Conservation (phyloP, 2,888 invertebrate species). For the Bibio marci region DNA sequence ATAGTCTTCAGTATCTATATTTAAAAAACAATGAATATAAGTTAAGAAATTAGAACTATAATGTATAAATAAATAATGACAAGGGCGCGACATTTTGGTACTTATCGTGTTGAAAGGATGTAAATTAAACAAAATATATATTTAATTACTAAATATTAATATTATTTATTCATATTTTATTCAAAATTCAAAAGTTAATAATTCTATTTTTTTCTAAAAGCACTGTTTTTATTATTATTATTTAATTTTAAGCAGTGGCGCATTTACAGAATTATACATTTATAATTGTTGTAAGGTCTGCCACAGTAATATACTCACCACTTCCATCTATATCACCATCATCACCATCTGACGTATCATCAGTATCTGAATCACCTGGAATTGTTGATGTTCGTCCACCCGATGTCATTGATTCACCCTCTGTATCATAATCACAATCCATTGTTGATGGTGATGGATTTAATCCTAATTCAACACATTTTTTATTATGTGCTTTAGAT, state of each 20-base stretch:
- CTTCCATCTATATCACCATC: slow-evolving; percentile 47
- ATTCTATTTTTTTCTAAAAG: too few relatives aligned
- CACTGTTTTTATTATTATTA: too few relatives aligned
- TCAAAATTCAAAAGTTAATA: too few relatives aligned
- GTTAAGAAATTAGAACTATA: too few relatives aligned
- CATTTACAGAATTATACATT: too few relatives aligned
- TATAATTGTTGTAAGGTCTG: too few relatives aligned
- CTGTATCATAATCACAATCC: slow-evolving; percentile 36
- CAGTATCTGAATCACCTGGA: slow-evolving; percentile 46
- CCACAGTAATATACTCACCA: slow-evolving; percentile 36
- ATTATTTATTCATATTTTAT: too few relatives aligned
- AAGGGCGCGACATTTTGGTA: too few relatives aligned
- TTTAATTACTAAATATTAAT: neutral
- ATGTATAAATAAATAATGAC: too few relatives aligned
- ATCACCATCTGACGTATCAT: slow-evolving; percentile 46
- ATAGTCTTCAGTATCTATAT: slow-evolving; percentile 44
- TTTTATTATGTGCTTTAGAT: slow-evolving; percentile 91
- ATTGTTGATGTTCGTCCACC: slow-evolving; percentile 24
- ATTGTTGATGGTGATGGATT: slow-evolving; percentile 51
- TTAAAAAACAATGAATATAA: slow-evolving; percentile 3
- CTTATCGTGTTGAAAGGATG: too few relatives aligned
- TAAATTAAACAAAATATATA: too few relatives aligned
- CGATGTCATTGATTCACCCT: slow-evolving; percentile 25
- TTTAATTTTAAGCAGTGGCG: too few relatives aligned
- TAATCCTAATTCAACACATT: slow-evolving; percentile 70